Percentiles rank a stretch among this genome's conserved stretches.
Conservation (phyloP, 2,888 invertebrate species). For the Allacma fusca region DNA sequence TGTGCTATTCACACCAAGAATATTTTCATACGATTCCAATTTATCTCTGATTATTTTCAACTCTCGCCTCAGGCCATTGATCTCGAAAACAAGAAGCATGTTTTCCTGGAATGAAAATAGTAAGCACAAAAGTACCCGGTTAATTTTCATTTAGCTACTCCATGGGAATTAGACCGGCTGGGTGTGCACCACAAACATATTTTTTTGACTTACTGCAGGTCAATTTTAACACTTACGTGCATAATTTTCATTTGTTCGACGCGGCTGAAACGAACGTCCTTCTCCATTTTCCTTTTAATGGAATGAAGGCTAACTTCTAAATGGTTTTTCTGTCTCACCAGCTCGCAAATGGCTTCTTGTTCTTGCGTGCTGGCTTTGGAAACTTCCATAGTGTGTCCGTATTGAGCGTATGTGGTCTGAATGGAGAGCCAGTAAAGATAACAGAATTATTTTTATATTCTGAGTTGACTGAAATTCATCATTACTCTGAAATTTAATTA, state of each 20-base stretch:
- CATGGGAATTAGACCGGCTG: too few species aligned
- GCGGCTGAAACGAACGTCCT: conserved; percentile 66
- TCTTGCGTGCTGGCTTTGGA: conserved; percentile 56
- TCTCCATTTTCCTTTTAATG: conserved; percentile 66
- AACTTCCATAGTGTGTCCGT: conserved; percentile 57
- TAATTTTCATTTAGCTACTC: too few species aligned
- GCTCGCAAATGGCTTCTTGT: conserved; percentile 64
- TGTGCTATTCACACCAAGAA: conserved; percentile 70
- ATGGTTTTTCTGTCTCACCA: conserved; percentile 81
- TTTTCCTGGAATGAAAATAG: conserved; percentile 71
- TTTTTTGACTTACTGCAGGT: too few species aligned
- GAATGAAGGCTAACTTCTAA: conserved; percentile 74
- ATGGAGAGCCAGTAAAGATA: not conserved
- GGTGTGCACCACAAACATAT: too few species aligned
- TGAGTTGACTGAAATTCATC: too few species aligned
- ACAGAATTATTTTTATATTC: not conserved
- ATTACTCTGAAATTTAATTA: too few species aligned
- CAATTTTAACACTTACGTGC: conserved; percentile 69
- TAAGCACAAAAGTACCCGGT: too few species aligned
- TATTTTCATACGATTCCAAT: conserved; percentile 76
- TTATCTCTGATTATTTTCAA: conserved; percentile 72
- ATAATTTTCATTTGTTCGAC: conserved; percentile 73
- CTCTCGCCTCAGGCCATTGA: conserved; percentile 77
- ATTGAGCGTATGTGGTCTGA: conserved; percentile 57
- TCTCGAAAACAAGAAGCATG: conserved; percentile 77